Evolutionary conservation across 2,113 vertebrate species (phyloP).

Genomic region (Dolichallabes microphthalmus): DNA sequence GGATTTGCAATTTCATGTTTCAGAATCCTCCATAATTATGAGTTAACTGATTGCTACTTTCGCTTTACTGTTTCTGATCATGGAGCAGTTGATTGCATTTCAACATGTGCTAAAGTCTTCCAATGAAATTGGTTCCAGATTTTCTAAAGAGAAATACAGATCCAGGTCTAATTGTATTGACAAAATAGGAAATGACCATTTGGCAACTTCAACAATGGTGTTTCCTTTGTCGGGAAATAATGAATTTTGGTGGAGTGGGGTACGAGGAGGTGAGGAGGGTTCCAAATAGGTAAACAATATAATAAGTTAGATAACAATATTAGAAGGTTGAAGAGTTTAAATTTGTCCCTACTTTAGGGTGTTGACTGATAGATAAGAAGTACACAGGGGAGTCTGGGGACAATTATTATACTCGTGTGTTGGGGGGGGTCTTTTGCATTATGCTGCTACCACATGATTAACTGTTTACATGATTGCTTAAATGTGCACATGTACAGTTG

Average conservation of each 20-base stretch:
- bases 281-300: not conserved
- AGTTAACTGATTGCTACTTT: not conserved
- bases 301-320: not conserved
- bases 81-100: not conserved
- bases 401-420: not conserved
- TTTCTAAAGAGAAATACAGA: not conserved
- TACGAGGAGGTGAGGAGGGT: conserved; percentile 45
- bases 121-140: not conserved
- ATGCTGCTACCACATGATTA: too few species aligned
- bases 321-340: not conserved
- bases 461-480: too few species aligned
- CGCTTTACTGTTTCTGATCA: not conserved
- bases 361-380: not conserved
- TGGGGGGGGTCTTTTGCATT: too few species aligned
- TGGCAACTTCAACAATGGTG: conserved; percentile 59
- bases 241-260: conserved; percentile 20
- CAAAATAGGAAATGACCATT: conserved; percentile 53
- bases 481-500: too few species aligned
- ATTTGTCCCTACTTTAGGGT: not conserved
- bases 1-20: not conserved
- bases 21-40: not conserved
- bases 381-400: not conserved
- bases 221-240: conserved; percentile 58
- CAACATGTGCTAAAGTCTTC: conserved; percentile 13
- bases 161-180: not conserved